Conservation (phyloP, 2,797 vertebrate genomes). For the Smutsia gigantea region DNA sequence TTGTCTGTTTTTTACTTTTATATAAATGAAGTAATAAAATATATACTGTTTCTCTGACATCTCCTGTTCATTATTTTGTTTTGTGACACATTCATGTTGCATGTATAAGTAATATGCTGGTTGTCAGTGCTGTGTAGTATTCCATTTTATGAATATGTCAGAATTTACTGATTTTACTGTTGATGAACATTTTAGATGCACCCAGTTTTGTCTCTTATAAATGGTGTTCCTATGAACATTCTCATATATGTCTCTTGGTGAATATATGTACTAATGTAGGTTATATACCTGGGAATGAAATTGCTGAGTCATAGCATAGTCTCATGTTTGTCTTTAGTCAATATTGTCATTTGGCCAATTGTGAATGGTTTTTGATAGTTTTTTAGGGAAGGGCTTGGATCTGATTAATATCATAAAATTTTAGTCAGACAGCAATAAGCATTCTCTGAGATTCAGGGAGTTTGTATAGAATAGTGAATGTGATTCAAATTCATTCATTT, state of each 20-base stretch:
- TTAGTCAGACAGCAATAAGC: not conserved
- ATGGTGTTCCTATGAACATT: not conserved
- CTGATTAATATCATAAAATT: not conserved
- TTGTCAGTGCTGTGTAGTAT: not conserved
- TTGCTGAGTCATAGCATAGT: not conserved
- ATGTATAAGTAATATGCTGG: not conserved
- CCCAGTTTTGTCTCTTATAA: not conserved
- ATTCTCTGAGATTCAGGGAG: not conserved
- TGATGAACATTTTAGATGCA: not conserved
- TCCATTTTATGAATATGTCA: not conserved
- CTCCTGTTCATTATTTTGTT: constrained; percentile 1
- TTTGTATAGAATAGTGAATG: not conserved
- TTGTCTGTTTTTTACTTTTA: not conserved
- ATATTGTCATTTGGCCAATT: not conserved
- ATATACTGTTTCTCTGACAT: not conserved
- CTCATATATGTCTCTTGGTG: not conserved
- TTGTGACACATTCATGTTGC: not conserved
- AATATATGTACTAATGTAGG: not conserved
- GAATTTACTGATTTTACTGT: constrained; percentile 23
- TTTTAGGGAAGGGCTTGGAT: not conserved
- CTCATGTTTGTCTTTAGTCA: constrained; percentile 3
- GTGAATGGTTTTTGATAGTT: not conserved
- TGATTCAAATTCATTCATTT: constrained; percentile 29
- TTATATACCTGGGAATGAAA: not conserved
- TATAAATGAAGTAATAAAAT: constrained; percentile 34